phyloP scores from a whole-genome alignment of 2,888 invertebrate species.

The Polydrusus cervinus region DNA sequence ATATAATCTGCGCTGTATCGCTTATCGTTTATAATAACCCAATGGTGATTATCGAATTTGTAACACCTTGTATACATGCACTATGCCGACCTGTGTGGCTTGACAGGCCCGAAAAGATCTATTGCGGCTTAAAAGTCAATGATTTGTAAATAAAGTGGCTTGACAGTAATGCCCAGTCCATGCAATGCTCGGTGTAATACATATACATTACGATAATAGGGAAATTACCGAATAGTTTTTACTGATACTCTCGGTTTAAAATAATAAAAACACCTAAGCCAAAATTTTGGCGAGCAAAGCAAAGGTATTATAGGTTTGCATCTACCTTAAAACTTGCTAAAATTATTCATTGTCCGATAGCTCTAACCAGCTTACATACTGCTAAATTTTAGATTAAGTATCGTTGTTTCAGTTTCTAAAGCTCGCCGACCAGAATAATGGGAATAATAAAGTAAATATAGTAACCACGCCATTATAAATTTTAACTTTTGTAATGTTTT shows the following conservation, averaged over 20 bases:
- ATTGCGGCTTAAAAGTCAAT: too few relatives aligned
- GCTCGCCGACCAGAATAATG: background rate
- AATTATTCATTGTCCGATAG: constrained; percentile 12
- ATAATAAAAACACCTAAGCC: too few relatives aligned
- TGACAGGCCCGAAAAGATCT: background rate
- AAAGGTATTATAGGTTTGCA: background rate
- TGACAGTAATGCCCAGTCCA: too few relatives aligned
- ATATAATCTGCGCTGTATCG: too few relatives aligned
- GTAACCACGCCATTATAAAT: constrained; percentile 1
- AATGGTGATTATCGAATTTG: too few relatives aligned
- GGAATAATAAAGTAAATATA: constrained; percentile 10
- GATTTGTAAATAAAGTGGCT: background rate
- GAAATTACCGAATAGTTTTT: too few relatives aligned
- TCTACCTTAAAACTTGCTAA: background rate
- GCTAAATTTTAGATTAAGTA: constrained; percentile 10
- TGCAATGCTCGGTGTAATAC: too few relatives aligned
- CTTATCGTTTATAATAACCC: too few relatives aligned
- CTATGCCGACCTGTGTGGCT: background rate
- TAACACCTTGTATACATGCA: too few relatives aligned
- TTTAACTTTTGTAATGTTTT: constrained; percentile 17
- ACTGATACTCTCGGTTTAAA: too few relatives aligned
- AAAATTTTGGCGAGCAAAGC: background rate
- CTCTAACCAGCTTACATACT: background rate
- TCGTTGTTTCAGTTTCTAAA: constrained; percentile 10
- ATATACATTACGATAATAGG: too few relatives aligned